Evolutionary conservation across 2,797 vertebrate species (phyloP).

Genomic region (Choloepus didactylus): DNA sequence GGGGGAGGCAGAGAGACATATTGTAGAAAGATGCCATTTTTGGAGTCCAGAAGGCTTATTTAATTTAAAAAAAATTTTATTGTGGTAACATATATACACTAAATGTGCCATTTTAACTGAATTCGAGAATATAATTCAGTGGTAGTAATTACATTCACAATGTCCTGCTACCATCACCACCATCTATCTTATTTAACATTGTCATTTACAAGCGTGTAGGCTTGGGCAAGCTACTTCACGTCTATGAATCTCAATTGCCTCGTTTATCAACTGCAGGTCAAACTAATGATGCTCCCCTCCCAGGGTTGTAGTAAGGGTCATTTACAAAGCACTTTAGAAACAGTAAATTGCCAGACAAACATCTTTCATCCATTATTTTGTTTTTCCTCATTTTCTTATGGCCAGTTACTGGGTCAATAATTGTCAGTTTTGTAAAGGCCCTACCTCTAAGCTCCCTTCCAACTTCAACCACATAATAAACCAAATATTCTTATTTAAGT

Average conservation of each 20-base stretch:
- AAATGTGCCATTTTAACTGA: too few species aligned
- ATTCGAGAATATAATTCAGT: too few species aligned
- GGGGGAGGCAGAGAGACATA: neutral
- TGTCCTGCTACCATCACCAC: too few species aligned
- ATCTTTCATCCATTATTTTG: neutral
- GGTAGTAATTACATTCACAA: too few species aligned
- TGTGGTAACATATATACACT: too few species aligned
- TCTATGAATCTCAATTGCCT: neutral
- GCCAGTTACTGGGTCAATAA: neutral
- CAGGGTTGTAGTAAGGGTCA: neutral
- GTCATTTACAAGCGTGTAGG: neutral
- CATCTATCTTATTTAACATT: neutral
- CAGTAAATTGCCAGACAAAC: neutral
- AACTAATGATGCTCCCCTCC: neutral
- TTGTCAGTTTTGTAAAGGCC: conserved; percentile 16
- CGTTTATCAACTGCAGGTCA: neutral
- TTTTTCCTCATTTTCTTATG: conserved; percentile 11
- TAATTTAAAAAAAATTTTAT: neutral
- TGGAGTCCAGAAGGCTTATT: neutral
- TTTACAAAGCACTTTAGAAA: conserved; percentile 42
- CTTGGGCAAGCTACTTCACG: neutral
- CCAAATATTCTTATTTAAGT: neutral
- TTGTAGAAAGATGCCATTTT: neutral
- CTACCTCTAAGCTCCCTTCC: neutral
- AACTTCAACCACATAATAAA: conserved; percentile 1